phyloP scores from a whole-genome alignment of 2,797 vertebrate species.

The Pangasius macronema region DNA sequence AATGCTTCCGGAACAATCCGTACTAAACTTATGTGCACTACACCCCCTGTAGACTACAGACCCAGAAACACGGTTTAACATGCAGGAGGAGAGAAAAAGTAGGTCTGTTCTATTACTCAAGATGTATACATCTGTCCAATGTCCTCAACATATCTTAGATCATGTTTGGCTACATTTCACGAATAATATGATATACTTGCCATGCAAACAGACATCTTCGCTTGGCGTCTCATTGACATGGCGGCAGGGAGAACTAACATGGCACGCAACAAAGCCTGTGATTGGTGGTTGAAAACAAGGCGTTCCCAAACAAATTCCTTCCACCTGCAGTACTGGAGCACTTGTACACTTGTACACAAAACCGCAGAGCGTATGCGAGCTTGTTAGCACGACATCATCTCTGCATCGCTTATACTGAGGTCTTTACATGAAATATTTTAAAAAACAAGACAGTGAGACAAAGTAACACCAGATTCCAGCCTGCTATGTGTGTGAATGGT shows the following conservation, averaged over 20 bases:
- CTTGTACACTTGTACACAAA: not conserved
- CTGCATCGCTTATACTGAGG: not conserved
- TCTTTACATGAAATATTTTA: constrained; percentile 22
- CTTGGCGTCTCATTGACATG: not conserved
- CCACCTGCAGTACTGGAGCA: not conserved
- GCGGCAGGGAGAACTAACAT: not conserved
- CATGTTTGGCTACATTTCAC: not conserved
- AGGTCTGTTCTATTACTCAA: constrained; percentile 55
- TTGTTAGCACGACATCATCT: not conserved
- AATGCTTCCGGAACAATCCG: constrained; percentile 60
- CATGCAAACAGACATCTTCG: not conserved
- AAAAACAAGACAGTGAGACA: not conserved
- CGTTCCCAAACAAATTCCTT: not conserved
- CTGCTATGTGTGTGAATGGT: constrained; percentile 21
- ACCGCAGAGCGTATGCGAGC: not conserved
- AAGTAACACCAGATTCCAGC: constrained; percentile 27
- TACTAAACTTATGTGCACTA: constrained; percentile 51
- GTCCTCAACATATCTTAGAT: not conserved
- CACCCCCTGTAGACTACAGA: constrained; percentile 60
- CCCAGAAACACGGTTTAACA: constrained; percentile 64
- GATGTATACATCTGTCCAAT: constrained; percentile 32
- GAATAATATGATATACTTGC: not conserved
- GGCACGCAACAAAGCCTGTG: not conserved
- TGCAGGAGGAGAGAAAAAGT: constrained; percentile 49
- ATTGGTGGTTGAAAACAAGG: not conserved